Conservation (phyloP, 2,888 invertebrate genomes). For the Aspidiotus destructor region DNA sequence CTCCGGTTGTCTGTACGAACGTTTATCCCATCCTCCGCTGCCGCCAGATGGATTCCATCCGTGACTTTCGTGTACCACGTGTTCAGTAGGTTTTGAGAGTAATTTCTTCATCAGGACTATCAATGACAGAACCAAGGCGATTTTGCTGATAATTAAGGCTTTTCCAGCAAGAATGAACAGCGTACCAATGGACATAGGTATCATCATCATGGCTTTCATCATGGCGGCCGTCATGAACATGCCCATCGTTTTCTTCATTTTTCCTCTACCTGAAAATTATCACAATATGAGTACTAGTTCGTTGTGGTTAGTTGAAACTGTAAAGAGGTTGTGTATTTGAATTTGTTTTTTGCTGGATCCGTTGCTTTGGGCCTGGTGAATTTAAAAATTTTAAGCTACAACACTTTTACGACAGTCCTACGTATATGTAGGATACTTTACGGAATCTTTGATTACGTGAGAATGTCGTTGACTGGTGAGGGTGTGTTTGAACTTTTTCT, state of each 20-base stretch:
- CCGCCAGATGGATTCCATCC: slow-evolving; percentile 47
- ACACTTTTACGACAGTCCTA: too few relatives aligned
- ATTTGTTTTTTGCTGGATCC: too few relatives aligned
- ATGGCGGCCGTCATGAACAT: slow-evolving; percentile 84
- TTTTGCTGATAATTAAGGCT: slow-evolving; percentile 71
- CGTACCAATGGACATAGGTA: slow-evolving; percentile 69
- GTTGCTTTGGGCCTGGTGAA: too few relatives aligned
- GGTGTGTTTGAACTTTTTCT: too few relatives aligned
- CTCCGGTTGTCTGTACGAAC: slow-evolving; percentile 16
- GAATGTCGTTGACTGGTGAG: too few relatives aligned
- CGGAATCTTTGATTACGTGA: too few relatives aligned
- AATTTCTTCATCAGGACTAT: slow-evolving; percentile 76
- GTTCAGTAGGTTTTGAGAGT: slow-evolving; percentile 53
- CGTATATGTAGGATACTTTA: too few relatives aligned
- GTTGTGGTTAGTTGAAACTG: background rate
- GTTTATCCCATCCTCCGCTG: slow-evolving; percentile 33
- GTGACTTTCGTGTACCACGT: slow-evolving; percentile 47
- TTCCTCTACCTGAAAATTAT: slow-evolving; percentile 57
- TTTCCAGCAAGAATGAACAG: slow-evolving; percentile 74
- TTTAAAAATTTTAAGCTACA: too few relatives aligned
- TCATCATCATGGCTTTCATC: slow-evolving; percentile 72
- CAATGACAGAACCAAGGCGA: slow-evolving; percentile 67
- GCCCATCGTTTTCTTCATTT: slow-evolving; percentile 84
- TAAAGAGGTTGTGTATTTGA: too few relatives aligned
- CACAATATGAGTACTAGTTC: background rate